These are phyloP conservation scores for Geothlypis trichas DNA, from an alignment of 2,113 vertebrate genomes.

Conservation along the genomic window DNA sequence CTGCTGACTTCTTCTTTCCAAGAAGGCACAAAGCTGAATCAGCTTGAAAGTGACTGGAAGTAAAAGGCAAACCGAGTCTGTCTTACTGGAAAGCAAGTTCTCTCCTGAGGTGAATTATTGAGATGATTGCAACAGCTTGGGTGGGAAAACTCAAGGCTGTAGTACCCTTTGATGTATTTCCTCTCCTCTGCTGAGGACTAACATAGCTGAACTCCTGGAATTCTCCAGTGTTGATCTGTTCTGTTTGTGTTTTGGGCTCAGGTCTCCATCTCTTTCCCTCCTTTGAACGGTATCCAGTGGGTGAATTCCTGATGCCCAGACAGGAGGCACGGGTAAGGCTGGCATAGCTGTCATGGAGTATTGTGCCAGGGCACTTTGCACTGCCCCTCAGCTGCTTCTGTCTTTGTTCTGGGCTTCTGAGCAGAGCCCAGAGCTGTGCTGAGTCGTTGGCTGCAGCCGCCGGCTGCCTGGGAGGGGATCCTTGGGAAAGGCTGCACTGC, in stretches of 20 bases:
- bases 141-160: not conserved
- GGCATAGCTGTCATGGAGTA: not conserved
- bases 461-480: not conserved
- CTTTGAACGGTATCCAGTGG: not conserved
- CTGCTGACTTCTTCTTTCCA: not conserved
- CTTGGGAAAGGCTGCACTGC: not conserved
- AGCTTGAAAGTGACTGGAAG: not conserved
- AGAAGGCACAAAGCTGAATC: not conserved
- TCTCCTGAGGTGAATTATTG: not conserved
- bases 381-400: not conserved
- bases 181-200: not conserved
- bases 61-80: not conserved
- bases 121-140: not conserved
- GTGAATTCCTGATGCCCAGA: not conserved
- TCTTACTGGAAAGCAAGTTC: not conserved
- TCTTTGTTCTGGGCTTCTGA: not conserved
- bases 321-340: fast-evolving
- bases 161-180: not conserved
- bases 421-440: not conserved
- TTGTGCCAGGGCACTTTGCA: not conserved
- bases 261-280: not conserved
- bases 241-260: not conserved
- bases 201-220: not conserved
- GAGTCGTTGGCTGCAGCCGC: not conserved
- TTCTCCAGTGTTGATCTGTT: not conserved